Percentiles rank a stretch among this genome's conserved stretches.
phyloP scores from a whole-genome alignment of 2,888 invertebrate genomes.

The Trachelus iudaicus region DNA sequence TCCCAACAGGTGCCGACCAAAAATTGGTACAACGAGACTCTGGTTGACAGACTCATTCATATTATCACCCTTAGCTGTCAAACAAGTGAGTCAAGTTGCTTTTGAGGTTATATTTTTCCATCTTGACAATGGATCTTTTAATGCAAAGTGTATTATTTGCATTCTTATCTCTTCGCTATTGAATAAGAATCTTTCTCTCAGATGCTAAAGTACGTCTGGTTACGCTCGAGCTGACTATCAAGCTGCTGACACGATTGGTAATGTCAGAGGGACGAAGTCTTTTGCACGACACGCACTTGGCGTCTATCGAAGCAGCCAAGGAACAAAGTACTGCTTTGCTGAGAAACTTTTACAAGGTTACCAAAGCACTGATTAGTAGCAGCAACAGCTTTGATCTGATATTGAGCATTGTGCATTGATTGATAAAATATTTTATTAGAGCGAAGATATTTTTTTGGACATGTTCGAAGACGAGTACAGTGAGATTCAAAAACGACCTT shows the following conservation, averaged over 20 bases:
- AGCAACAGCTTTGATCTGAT: background rate
- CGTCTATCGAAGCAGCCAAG: slow-evolving; percentile 76
- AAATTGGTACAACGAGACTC: slow-evolving; percentile 81
- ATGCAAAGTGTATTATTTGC: slow-evolving; percentile 4
- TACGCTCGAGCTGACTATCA: slow-evolving; percentile 89
- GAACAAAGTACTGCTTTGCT: slow-evolving; percentile 87
- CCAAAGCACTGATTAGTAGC: background rate
- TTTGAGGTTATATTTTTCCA: background rate
- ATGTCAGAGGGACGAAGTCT: slow-evolving; percentile 70
- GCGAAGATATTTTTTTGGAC: slow-evolving; percentile 97
- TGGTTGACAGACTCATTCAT: slow-evolving; percentile 85
- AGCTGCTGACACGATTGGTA: slow-evolving; percentile 79
- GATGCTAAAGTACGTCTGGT: slow-evolving; percentile 91
- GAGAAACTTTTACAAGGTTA: slow-evolving; percentile 89
- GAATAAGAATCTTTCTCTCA: slow-evolving; percentile 48
- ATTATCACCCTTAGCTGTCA: slow-evolving; percentile 89
- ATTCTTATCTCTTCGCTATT: slow-evolving; percentile 10
- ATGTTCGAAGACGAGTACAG: slow-evolving; percentile 98
- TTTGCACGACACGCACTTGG: slow-evolving; percentile 76
- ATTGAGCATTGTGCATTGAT: background rate
- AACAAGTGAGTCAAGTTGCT: slow-evolving; percentile 74
- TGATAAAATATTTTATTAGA: slow-evolving; percentile 64
- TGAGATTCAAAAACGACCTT: slow-evolving; percentile 86
- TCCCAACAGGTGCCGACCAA: slow-evolving; percentile 68
- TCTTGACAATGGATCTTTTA: background rate